Evolutionary conservation across 2,888 invertebrate species (phyloP), one percentile per base, ranked within the genome.

Genomic region (Nemapogon koenigi): DNA sequence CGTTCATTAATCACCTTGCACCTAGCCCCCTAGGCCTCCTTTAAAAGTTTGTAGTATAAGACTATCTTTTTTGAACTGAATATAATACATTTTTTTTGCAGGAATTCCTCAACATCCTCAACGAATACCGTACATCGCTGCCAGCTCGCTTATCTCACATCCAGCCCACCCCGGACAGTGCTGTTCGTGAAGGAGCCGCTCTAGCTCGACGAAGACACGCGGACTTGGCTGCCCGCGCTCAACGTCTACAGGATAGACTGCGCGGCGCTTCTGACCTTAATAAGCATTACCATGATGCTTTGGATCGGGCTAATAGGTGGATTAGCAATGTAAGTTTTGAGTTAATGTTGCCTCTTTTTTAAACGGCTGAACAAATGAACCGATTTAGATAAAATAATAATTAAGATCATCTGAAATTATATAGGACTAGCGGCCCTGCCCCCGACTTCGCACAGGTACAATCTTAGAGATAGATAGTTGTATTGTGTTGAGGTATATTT

Each of bases 81-180:
- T n/a, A n/a, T n/a, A n/a, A n/a, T n/a, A 22, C 10, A 6, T 7
- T 22, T 22, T 22, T 7, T 22, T 10, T n/a, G 0, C 55, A 87
- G 85, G 93, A 94, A 50, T 94, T 92, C 71, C 78, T 94, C 4
- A 82, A 84, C 13, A 81, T 88, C 26, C 80, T 95, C 22, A 95
- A 95, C 72, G 92, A 93, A 47, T 94, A 92, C 81, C 86, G 94
- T 46, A 91, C 92, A 1, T 83, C 88, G 13, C 67, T 94, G 14
- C 94, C 94, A 2, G 87, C 91, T 17, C 86, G 94, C 1, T 71
- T 94, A 42, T 86, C 91, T 0, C 91, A 92, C 64, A 83, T 94
- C 38, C 84, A 88, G 49, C 86, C 88, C 0, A 60, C 84, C 1
- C 72, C 83, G 0, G 87, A 87, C 28, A 85, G 88, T 49, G 88